Percentiles rank a stretch among this genome's conserved stretches.
phyloP scores from a whole-genome alignment of 2,888 invertebrate species.

The Tenthredo distinguenda region DNA sequence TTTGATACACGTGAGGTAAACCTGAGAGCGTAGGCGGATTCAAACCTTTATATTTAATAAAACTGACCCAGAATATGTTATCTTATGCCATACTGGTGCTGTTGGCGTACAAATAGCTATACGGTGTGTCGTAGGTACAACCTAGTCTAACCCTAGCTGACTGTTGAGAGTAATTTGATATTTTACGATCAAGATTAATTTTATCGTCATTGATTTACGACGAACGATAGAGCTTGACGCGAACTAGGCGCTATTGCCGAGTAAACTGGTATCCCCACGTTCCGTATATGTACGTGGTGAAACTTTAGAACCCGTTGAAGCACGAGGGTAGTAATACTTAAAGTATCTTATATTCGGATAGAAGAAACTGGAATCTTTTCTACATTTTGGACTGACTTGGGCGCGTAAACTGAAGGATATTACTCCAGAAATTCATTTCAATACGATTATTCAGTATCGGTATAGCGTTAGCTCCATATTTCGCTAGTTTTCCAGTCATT shows the following conservation, averaged over 20 bases:
- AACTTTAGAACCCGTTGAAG: background rate
- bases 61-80: constrained; percentile 16
- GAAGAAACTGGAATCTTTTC: background rate
- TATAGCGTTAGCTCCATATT: background rate
- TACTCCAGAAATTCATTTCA: background rate
- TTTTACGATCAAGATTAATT: constrained; percentile 45
- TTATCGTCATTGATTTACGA: constrained; percentile 43
- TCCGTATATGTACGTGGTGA: background rate
- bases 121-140: background rate
- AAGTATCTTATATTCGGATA: background rate
- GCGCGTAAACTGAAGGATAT: background rate
- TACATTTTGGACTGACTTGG: background rate
- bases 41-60: background rate
- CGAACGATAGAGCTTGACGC: constrained; percentile 27
- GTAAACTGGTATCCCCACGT: background rate
- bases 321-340: background rate
- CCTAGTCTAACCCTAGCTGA: constrained; percentile 2
- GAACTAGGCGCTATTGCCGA: constrained; percentile 22
- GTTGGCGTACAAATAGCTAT: background rate
- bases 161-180: constrained; percentile 43
- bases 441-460: no score
- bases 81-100: background rate
- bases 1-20: background rate
- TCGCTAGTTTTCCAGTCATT: background rate
- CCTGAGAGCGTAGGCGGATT: background rate